Base-by-base conservation (phyloP, 2,888 invertebrate genomes). In the Pherbina coryleti region DNA sequence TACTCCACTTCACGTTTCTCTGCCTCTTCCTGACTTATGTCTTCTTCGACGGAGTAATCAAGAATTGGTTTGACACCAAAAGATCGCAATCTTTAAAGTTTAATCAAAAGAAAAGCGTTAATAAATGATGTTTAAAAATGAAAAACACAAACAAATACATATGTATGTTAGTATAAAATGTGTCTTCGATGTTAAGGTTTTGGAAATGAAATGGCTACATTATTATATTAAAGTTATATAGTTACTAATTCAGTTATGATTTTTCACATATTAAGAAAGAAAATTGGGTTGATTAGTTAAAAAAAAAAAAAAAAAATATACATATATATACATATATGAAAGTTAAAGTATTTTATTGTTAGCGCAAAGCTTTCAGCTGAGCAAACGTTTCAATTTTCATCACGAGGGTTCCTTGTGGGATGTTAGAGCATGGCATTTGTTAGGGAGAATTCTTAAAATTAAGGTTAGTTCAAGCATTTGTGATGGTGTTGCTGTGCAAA, bases 1-100 rank as follows among this genome's bases (percentile, higher is more conserved):
- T 92, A 98, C 98, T 95, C 95, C 89, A 98, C 94, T 93, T 98
- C 98, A 82, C 96, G 94, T 89, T 97, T 95, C 89, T 96, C 95
- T 0, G 98, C 99, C 89, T 98, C 96, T 87, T 98, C 97, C 87
- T 96, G 95, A 22, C 95, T 93, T 83, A 97, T 91, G 89, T 99
- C 99, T 88, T 98, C 97, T 90, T 99, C 99, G 0, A 98, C 99
- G 79, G 98, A 98, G 91, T 99, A 99, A 90, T 99, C 99, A 81
- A 99, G 93, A 88, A 99, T 99, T 70, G 99, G 97, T 90, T 99
- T 99, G 19, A 99, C 99, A 69, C 99, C 99, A 90, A 98, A 99
- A 78, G 96, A 95, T 78, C 96, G 93, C 87, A 99, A 91, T 88
- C 95, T 93, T 64, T n/a, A 72, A 51, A 57, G 37, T 25, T 64